Evolutionary conservation across 2,888 invertebrate species (phyloP).

Genomic region (Dioctria linearis): DNA sequence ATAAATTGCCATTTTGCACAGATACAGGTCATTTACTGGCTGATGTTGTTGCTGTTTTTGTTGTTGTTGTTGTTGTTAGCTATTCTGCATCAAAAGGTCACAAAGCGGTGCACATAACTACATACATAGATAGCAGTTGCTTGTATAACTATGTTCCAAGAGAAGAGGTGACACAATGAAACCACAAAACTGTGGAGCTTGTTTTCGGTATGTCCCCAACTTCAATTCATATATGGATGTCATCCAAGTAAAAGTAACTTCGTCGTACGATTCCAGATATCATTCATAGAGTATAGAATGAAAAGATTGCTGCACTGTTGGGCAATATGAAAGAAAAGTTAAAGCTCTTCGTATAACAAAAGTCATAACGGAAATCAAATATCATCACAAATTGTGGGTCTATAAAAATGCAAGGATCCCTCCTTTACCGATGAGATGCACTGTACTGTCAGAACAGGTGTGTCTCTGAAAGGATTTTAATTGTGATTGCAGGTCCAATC

Average conservation of each 20-base stretch:
- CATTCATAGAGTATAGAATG: background rate
- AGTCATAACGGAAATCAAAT: constrained; percentile 34
- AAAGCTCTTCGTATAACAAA: constrained; percentile 25
- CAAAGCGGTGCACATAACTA: background rate
- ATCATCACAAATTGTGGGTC: background rate
- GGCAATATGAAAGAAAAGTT: background rate
- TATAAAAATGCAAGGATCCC: background rate
- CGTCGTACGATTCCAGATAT: no score
- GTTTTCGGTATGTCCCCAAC: background rate
- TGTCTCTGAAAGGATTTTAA: constrained; percentile 15
- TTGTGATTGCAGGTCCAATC: constrained; percentile 18
- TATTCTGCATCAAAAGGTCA: constrained; percentile 33
- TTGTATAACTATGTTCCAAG: constrained; percentile 17
- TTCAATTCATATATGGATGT: background rate
- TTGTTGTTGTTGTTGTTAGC: constrained; percentile 1
- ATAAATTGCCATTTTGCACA: constrained; percentile 46
- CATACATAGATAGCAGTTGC: constrained; percentile 1
- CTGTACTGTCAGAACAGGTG: constrained; percentile 38
- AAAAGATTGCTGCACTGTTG: constrained; percentile 17
- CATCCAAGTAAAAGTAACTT: no score
- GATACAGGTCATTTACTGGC: constrained; percentile 47
- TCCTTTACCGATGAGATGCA: constrained; percentile 4
- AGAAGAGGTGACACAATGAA: constrained; percentile 39
- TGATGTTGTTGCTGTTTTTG: background rate
- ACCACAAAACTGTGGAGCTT: constrained; percentile 15